Percentiles rank a stretch among this genome's conserved stretches.
Conservation (phyloP, 92 coral and sea anemone species). For the Porites divaricata region DNA sequence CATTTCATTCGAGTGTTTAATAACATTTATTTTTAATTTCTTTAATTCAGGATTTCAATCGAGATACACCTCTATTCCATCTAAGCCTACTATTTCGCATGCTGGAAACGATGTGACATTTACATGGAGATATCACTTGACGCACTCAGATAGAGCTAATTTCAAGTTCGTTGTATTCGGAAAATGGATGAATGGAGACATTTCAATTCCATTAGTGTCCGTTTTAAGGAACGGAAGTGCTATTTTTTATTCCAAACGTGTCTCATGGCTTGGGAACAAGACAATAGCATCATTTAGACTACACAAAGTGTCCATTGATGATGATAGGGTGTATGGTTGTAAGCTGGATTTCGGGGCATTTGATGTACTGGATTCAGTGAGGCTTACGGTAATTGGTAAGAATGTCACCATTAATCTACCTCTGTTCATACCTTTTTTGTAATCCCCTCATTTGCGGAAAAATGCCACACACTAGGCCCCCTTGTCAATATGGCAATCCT, state of each 20-base stretch:
- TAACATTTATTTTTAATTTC: neutral
- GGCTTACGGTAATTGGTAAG: slow-evolving; percentile 43
- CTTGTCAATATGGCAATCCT: too few species aligned
- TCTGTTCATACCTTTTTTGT: neutral
- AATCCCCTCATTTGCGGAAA: too few species aligned
- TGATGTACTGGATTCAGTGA: slow-evolving; percentile 19
- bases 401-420: neutral
- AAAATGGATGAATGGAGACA: slow-evolving; percentile 32
- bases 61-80: slow-evolving; percentile 33
- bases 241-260: slow-evolving; percentile 7
- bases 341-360: slow-evolving; percentile 27
- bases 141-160: slow-evolving; percentile 22
- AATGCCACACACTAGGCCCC: too few species aligned
- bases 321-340: slow-evolving; percentile 34
- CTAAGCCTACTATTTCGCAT: slow-evolving; percentile 38
- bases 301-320: neutral
- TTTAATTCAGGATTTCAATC: slow-evolving; percentile 38
- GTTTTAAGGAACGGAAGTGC: neutral
- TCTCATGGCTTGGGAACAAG: slow-evolving; percentile 26
- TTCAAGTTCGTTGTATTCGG: slow-evolving; percentile 30
- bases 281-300: slow-evolving; percentile 30
- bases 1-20: too few species aligned
- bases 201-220: slow-evolving; percentile 26
- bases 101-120: slow-evolving; percentile 49
- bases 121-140: slow-evolving; percentile 31